phyloP scores from a whole-genome alignment of 2,797 vertebrate species.

The Lutjanus argentimaculatus region DNA sequence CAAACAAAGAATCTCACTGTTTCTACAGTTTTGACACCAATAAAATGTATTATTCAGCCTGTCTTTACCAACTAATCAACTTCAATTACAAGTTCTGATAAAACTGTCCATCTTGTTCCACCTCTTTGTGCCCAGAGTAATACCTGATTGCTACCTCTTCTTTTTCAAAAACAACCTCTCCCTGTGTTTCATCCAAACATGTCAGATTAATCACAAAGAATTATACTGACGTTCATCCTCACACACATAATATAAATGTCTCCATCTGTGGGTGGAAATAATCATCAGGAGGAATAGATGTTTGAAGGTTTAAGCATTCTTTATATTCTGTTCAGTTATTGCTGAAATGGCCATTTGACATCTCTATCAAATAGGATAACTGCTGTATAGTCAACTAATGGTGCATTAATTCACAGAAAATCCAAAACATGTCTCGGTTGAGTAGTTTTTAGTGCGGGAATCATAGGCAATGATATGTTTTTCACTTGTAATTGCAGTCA shows the following conservation, averaged over 20 bases:
- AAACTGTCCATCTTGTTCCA: conserved; percentile 3
- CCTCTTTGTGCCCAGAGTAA: neutral
- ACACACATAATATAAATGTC: conserved; percentile 23
- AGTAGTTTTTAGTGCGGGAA: neutral
- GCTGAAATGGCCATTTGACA: neutral
- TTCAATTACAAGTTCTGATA: conserved; percentile 3
- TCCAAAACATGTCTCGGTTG: neutral
- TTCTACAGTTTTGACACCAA: neutral
- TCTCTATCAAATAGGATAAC: conserved; percentile 5
- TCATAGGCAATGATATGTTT: conserved; percentile 7
- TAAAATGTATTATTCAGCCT: conserved; percentile 1
- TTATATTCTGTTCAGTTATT: neutral
- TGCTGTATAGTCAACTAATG: neutral
- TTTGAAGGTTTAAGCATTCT: conserved; percentile 38
- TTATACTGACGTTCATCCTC: conserved; percentile 41
- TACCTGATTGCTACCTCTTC: neutral
- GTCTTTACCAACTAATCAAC: conserved; percentile 5
- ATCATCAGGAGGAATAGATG: conserved; percentile 36
- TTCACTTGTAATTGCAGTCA: conserved; percentile 16
- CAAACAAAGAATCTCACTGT: neutral
- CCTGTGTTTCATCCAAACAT: conserved; percentile 11
- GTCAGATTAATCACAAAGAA: conserved; percentile 43
- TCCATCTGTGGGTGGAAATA: conserved; percentile 13
- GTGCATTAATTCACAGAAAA: neutral
- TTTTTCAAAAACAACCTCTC: too few species aligned